These are phyloP conservation scores for Heterotilapia buettikoferi DNA, from an alignment of 2,113 vertebrate genomes.

Conservation along the genomic window DNA sequence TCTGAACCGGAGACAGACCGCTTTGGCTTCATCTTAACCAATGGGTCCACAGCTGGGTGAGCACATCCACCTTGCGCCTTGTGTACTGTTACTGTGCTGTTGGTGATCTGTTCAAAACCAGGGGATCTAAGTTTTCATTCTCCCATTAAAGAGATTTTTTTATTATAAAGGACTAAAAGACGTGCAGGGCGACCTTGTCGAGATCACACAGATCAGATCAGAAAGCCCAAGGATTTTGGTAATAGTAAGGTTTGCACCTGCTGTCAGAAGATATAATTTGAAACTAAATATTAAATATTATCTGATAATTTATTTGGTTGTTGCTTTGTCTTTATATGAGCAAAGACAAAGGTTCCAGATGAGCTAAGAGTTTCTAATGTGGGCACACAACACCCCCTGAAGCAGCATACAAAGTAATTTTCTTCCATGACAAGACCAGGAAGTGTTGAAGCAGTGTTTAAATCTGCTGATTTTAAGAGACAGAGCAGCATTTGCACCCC, in stretches of 20 bases:
- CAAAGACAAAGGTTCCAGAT: not conserved
- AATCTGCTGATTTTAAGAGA: not conserved
- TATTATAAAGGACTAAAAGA: not conserved
- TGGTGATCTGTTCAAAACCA: not conserved
- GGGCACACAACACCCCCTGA: not conserved
- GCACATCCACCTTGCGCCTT: not conserved
- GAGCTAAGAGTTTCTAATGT: not conserved
- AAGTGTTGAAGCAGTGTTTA: not conserved
- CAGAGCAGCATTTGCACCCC: not conserved
- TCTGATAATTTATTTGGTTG: not conserved
- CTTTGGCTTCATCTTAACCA: conserved; percentile 73
- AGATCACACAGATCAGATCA: not conserved
- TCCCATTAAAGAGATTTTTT: not conserved
- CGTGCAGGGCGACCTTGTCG: fast-evolving
- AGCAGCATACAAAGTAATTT: not conserved
- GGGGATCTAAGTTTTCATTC: not conserved
- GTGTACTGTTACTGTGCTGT: not conserved
- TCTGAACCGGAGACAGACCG: conserved; percentile 72
- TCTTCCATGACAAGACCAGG: not conserved
- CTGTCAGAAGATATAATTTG: not conserved
- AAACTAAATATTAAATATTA: not conserved
- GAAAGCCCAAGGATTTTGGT: not conserved
- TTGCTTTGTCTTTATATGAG: not conserved
- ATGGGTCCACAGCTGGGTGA: conserved; percentile 66
- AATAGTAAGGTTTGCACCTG: not conserved